Evolutionary conservation across 2,888 invertebrate genomes (phyloP), one percentile per base, ranked within the genome.

Genomic region (Drosophila mercatorum): DNA sequence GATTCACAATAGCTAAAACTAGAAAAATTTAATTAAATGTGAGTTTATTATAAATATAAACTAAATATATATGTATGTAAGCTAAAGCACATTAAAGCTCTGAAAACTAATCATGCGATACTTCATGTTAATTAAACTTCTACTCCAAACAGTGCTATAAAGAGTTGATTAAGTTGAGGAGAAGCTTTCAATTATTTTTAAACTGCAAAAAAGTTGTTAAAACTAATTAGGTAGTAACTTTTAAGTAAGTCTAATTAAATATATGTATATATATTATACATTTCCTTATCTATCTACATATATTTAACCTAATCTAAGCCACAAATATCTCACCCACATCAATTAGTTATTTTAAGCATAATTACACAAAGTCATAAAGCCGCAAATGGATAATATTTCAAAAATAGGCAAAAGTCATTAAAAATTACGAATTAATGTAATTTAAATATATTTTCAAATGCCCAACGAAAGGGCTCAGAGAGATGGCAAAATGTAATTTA

Each of bases 401-500:
- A 44, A 34, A 55, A 8, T 55, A n/a, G 55, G 44, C 14, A 36
- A 36, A 57, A 58, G 22, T 11, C 28, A 28, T 56, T 46, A 34
- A 8, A 47, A 31, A 40, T 49, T 40, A n/a, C 12, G 38, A 34
- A 53, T 59, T 47, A 14, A 58, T 55, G 60, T 57, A 61, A 75
- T 62, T 78, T 70, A 46, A 57, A 78, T 63, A 61, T 51, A 69
- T 53, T 67, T 52, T 52, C 28, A 44, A 68, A 61, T 56, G 43
- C 52, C 11, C 47, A 61, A 51, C 55, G 12, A 75, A 47, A 53
- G 38, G 60, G 44, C 61, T 53, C 2, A n/a, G 49, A 14, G n/a
- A 53, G 22, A 62, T 40, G 34, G 22, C 49, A 56, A 75, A 83
- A 72, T 72, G 79, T 80, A 85, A 83, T 83, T 86, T 76, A 76